These are phyloP conservation scores for Gracilinanus agilis DNA, from an alignment of 2,113 vertebrate genomes.

Conservation along the genomic window DNA sequence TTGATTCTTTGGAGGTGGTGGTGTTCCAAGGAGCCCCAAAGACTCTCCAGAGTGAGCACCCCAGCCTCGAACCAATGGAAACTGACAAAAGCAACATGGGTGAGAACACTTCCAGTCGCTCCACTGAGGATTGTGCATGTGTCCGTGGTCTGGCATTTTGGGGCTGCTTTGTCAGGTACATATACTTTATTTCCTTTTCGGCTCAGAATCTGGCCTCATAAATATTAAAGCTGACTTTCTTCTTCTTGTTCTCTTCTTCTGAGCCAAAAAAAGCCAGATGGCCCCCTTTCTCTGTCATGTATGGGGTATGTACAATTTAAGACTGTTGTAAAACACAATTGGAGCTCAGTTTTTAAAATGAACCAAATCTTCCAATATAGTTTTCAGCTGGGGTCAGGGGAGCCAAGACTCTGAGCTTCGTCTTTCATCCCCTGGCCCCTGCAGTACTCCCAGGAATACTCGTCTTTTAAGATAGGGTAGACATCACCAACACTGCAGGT, in stretches of 20 bases:
- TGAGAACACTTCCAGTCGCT: neutral
- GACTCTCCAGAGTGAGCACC: neutral
- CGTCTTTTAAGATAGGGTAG: slow-evolving; percentile 12
- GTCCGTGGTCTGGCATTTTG: neutral
- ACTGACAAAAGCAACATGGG: neutral
- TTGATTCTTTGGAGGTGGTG: slow-evolving; percentile 28
- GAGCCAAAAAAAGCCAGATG: slow-evolving; percentile 69
- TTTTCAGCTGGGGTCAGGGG: neutral
- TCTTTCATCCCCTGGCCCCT: neutral
- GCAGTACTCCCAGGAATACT: neutral
- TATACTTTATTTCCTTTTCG: slow-evolving; percentile 67
- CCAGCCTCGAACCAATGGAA: neutral
- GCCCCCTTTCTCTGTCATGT: slow-evolving; percentile 35
- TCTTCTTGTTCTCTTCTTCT: slow-evolving; percentile 59
- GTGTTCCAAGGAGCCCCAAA: neutral
- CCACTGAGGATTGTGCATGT: neutral
- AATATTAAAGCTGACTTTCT: slow-evolving; percentile 48
- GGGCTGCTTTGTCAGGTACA: slow-evolving; percentile 1
- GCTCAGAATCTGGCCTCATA: slow-evolving; percentile 42
- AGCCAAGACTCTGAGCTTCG: neutral
- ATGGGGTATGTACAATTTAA: slow-evolving; percentile 15
- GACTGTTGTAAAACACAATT: slow-evolving; percentile 30
- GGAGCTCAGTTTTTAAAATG: slow-evolving; percentile 31
- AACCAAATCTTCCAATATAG: neutral
- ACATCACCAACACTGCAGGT: neutral